Conservation (phyloP, 1,140 invertebrate genomes). For the Drosophila pectinifera region DNA sequence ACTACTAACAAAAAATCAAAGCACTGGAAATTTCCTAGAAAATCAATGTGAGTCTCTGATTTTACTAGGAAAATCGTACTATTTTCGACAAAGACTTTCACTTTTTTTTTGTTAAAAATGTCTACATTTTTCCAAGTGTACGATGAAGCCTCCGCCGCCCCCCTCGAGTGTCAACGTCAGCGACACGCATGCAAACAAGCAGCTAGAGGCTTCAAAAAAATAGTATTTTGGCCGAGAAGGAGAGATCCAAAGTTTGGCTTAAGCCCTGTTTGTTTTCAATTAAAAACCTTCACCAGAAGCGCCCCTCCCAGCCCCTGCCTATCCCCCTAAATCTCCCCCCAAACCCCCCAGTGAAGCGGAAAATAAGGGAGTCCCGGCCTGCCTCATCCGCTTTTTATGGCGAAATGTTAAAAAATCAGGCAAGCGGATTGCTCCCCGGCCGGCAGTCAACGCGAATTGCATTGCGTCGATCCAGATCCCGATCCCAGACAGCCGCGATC, state of each 20-base stretch:
- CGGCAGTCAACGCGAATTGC: constrained; percentile 57
- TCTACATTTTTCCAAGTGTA: background rate
- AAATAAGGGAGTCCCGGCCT: background rate
- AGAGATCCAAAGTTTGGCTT: constrained; percentile 36
- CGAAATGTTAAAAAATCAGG: constrained; percentile 44
- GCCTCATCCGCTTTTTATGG: constrained; percentile 33
- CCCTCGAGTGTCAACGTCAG: constrained; percentile 57
- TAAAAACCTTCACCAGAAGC: constrained; percentile 60
- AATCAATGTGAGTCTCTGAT: too few relatives aligned
- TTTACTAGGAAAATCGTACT: too few relatives aligned
- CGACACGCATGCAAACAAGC: constrained; percentile 76
- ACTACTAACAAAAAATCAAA: too few relatives aligned
- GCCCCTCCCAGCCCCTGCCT: background rate
- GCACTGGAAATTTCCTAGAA: too few relatives aligned
- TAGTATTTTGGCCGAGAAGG: constrained; percentile 2
- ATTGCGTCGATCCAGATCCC: constrained; percentile 10
- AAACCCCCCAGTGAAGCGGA: background rate
- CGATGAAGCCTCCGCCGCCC: background rate
- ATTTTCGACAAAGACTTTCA: too few relatives aligned
- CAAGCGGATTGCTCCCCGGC: constrained; percentile 52
- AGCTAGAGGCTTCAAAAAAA: constrained; percentile 21
- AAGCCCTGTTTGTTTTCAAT: constrained; percentile 81
- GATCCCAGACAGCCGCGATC: background rate
- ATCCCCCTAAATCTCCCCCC: constrained; percentile 20
- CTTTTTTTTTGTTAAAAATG: background rate